Conservation (phyloP, 2,888 invertebrate species). For the Agrotis puta region DNA sequence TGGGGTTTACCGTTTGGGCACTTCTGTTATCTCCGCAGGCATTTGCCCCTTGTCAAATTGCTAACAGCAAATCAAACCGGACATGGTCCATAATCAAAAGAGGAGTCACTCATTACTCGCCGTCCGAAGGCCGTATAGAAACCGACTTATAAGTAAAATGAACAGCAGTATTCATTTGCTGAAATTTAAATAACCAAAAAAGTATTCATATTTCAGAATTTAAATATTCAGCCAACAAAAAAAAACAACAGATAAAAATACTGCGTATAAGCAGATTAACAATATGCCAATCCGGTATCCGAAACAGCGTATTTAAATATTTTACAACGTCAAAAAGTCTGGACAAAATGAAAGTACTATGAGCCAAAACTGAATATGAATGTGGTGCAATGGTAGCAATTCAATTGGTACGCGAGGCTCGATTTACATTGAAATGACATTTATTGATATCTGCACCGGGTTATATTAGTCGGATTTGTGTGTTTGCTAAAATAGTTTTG, state of each 20-base stretch:
- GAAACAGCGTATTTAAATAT: constrained; percentile 53
- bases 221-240: constrained; percentile 10
- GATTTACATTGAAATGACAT: constrained; percentile 62
- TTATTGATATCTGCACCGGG: constrained; percentile 51
- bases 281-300: constrained; percentile 21
- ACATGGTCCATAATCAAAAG: no score
- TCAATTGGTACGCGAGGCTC: constrained; percentile 52
- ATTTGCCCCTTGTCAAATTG: no score
- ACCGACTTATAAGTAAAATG: no score
- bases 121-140: no score
- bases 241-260: constrained; percentile 4
- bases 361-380: constrained; percentile 53
- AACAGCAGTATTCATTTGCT: neutral
- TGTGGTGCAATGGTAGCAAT: constrained; percentile 48
- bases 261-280: constrained; percentile 25
- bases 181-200: neutral
- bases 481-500: constrained; percentile 22
- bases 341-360: constrained; percentile 42
- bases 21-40: no score
- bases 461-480: constrained; percentile 20
- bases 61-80: no score
- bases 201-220: constrained; percentile 3
- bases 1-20: no score
- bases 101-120: no score
- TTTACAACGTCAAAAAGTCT: constrained; percentile 48